Percentiles rank a stretch among this genome's conserved stretches.
phyloP scores from a whole-genome alignment of 2,797 vertebrate genomes.

The Gadopsis bispinosus region DNA sequence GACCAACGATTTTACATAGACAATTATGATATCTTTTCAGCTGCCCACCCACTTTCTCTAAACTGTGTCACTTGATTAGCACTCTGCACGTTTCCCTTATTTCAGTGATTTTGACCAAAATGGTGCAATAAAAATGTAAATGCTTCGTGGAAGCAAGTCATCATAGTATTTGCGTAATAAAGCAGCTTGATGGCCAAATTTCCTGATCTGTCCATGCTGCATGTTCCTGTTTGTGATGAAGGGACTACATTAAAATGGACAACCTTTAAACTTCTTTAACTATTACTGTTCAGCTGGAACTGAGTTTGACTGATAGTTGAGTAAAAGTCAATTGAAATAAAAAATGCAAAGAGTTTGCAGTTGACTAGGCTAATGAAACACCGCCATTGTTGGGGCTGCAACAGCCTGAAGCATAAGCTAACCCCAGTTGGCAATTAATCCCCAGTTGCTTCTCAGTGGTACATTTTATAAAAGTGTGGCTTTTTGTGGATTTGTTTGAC shows the following conservation, averaged over 20 bases:
- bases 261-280: not conserved
- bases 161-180: not conserved
- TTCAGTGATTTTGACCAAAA: slow-evolving; percentile 21
- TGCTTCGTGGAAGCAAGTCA: not conserved
- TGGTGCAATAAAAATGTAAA: not conserved
- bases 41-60: slow-evolving; percentile 1
- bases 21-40: not conserved
- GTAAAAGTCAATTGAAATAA: slow-evolving; percentile 19
- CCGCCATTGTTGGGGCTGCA: slow-evolving; percentile 6
- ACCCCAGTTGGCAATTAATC: too few relatives aligned
- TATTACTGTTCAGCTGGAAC: slow-evolving; percentile 13
- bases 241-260: not conserved
- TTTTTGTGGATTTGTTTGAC: slow-evolving; percentile 22
- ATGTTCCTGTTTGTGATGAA: not conserved
- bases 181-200: not conserved
- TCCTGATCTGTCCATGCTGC: not conserved
- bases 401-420: too few relatives aligned
- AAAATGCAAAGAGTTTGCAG: slow-evolving; percentile 1
- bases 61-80: not conserved
- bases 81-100: slow-evolving; percentile 10
- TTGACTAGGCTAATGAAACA: slow-evolving; percentile 1
- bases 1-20: not conserved
- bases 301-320: slow-evolving; percentile 18
- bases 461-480: slow-evolving; percentile 8
- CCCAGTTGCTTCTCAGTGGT: slow-evolving; percentile 11